Percentiles rank a stretch among this genome's conserved stretches.
phyloP scores from a whole-genome alignment of 2,888 invertebrate species.

The Rambutsinella grinnellia region DNA sequence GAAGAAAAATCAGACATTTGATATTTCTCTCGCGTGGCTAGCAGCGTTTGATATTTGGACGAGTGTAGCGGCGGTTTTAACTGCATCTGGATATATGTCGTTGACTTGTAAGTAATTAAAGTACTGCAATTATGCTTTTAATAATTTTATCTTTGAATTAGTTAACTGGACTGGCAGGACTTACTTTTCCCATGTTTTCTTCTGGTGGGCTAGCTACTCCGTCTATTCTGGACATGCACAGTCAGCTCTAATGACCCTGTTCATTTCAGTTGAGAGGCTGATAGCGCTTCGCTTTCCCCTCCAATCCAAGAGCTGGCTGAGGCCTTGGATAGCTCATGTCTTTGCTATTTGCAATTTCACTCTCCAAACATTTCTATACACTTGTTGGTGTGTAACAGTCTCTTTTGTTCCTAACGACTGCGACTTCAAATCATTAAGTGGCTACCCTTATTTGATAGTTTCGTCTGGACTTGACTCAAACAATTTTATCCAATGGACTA shows the following conservation, averaged over 20 bases:
- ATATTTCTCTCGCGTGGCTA: neutral
- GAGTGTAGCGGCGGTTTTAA: neutral
- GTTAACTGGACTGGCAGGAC: neutral
- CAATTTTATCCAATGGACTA: neutral
- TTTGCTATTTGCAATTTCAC: neutral
- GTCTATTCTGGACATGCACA: neutral
- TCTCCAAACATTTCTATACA: neutral
- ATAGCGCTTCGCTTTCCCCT: slow-evolving; percentile 5
- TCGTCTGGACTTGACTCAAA: neutral
- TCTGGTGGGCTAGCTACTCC: neutral
- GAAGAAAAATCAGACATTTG: neutral
- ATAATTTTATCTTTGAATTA: too few species aligned
- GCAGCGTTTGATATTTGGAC: neutral
- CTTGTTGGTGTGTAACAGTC: neutral
- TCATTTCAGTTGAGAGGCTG: slow-evolving; percentile 7
- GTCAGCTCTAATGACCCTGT: slow-evolving; percentile 16
- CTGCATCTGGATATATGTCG: neutral
- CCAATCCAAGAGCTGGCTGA: neutral
- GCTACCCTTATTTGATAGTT: neutral
- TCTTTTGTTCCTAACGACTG: neutral
- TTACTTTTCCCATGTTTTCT: neutral
- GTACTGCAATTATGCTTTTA: too few species aligned
- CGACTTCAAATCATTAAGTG: neutral
- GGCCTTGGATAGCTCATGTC: neutral
- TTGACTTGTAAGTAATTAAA: neutral